Conservation (phyloP, 1,140 invertebrate genomes). For the Bombyx mandarina region DNA sequence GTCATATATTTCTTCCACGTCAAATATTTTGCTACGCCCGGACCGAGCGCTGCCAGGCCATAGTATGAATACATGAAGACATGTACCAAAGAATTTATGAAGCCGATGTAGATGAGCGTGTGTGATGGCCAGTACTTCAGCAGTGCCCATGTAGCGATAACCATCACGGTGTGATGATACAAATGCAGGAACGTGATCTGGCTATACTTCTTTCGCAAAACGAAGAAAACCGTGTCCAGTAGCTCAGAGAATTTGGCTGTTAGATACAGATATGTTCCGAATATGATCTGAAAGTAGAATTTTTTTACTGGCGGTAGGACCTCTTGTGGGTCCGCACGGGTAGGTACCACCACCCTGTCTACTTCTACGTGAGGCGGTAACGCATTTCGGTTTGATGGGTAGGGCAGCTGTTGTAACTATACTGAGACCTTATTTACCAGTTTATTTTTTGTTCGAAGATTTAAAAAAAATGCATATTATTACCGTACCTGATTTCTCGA, state of each 20-base stretch:
- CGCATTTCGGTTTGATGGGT: too few species aligned
- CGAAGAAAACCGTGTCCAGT: constrained; percentile 91
- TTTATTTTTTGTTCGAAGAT: too few species aligned
- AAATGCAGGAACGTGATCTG: constrained; percentile 94
- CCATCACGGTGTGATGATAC: constrained; percentile 95
- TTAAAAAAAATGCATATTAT: neutral
- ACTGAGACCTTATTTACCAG: too few species aligned
- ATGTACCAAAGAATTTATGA: constrained; percentile 94
- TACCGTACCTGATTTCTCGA: constrained; percentile 15
- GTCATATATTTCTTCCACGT: constrained; percentile 98
- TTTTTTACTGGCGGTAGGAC: too few species aligned
- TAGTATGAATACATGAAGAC: constrained; percentile 95
- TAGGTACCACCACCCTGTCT: too few species aligned
- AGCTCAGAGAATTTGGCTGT: constrained; percentile 48
- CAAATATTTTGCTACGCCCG: constrained; percentile 89
- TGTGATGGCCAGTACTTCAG: constrained; percentile 55
- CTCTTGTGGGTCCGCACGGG: too few species aligned
- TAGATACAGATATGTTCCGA: constrained; percentile 42
- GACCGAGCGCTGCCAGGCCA: constrained; percentile 90
- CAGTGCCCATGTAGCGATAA: constrained; percentile 93
- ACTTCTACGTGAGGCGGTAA: too few species aligned
- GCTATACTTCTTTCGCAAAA: constrained; percentile 90
- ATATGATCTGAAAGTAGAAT: constrained; percentile 32
- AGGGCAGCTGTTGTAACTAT: too few species aligned
- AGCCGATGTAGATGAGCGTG: constrained; percentile 89